Evolutionary conservation across 2,113 vertebrate species (phyloP).

Genomic region (Campylomormyrus tamandua): DNA sequence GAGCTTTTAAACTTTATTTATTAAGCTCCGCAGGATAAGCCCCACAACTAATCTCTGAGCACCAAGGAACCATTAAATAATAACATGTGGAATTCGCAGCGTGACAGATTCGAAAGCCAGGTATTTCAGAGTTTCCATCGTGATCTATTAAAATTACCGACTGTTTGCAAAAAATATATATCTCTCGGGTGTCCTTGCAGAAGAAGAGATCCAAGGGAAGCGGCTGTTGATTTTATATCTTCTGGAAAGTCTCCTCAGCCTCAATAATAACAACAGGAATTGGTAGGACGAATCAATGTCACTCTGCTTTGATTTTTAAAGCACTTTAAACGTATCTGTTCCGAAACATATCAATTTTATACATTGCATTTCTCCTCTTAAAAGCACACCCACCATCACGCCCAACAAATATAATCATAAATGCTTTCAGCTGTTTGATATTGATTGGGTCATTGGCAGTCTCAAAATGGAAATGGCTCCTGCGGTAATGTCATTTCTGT

Average conservation of each 20-base stretch:
- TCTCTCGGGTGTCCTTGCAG: background rate
- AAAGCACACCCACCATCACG: constrained; percentile 45
- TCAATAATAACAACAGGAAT: constrained; percentile 10
- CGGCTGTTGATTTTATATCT: constrained; percentile 4
- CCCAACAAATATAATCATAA: constrained; percentile 74
- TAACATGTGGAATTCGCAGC: constrained; percentile 5
- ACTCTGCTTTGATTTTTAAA: constrained; percentile 54
- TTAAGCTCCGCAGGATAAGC: background rate
- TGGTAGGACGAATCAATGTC: background rate
- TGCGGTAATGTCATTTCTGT: constrained; percentile 65
- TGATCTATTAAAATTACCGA: constrained; percentile 9
- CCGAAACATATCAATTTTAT: constrained; percentile 70
- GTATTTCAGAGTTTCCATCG: constrained; percentile 4
- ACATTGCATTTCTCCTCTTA: constrained; percentile 49
- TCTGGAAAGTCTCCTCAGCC: background rate
- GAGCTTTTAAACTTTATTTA: constrained; percentile 7
- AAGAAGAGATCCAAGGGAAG: background rate
- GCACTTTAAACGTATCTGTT: constrained; percentile 67
- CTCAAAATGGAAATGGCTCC: constrained; percentile 68
- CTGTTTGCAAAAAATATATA: constrained; percentile 6
- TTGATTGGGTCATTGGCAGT: constrained; percentile 64
- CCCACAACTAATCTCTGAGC: background rate
- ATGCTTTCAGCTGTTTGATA: constrained; percentile 75
- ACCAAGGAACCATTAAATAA: constrained; percentile 1
- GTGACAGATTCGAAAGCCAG: constrained; percentile 10